Evolutionary conservation across 2,888 invertebrate genomes (phyloP).

Genomic region (Megamerina dolium): DNA sequence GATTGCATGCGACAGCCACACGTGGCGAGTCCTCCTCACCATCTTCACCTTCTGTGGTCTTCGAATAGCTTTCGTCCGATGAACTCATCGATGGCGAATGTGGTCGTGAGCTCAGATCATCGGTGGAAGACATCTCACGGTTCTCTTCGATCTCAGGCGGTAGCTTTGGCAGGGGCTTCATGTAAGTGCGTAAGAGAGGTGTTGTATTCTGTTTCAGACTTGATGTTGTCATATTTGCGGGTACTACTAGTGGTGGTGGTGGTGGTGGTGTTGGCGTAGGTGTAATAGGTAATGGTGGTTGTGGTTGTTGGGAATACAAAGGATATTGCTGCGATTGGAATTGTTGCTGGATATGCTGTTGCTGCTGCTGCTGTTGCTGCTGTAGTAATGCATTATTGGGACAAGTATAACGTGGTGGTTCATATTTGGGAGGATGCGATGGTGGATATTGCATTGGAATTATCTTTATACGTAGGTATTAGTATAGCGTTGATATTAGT

Average conservation of each 20-base stretch:
- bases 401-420: slow-evolving; percentile 48
- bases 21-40: slow-evolving; percentile 45
- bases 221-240: slow-evolving; percentile 20
- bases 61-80: slow-evolving; percentile 77
- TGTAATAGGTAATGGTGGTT: slow-evolving; percentile 45
- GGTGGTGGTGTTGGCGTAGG: slow-evolving; percentile 49
- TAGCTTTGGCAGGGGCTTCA: slow-evolving; percentile 57
- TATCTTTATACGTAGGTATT: slow-evolving; percentile 28
- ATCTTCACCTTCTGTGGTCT: slow-evolving; percentile 68
- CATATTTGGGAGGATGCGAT: slow-evolving; percentile 45
- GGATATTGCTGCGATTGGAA: slow-evolving; percentile 35
- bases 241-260: slow-evolving; percentile 9
- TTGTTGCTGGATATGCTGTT: slow-evolving; percentile 25
- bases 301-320: slow-evolving; percentile 37
- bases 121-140: slow-evolving; percentile 63
- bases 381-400: slow-evolving; percentile 43
- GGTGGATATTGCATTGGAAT: slow-evolving; percentile 41
- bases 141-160: slow-evolving; percentile 51
- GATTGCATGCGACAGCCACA: slow-evolving; percentile 28
- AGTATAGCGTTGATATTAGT: slow-evolving; percentile 1
- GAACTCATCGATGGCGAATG: slow-evolving; percentile 78
- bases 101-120: slow-evolving; percentile 74
- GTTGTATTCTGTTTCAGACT: slow-evolving; percentile 37
- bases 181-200: slow-evolving; percentile 49
- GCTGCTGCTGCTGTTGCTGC: slow-evolving; percentile 36